Evolutionary conservation across 2,888 invertebrate species (phyloP), one percentile per base, ranked within the genome.

Genomic region (Dryomyza anilis): DNA sequence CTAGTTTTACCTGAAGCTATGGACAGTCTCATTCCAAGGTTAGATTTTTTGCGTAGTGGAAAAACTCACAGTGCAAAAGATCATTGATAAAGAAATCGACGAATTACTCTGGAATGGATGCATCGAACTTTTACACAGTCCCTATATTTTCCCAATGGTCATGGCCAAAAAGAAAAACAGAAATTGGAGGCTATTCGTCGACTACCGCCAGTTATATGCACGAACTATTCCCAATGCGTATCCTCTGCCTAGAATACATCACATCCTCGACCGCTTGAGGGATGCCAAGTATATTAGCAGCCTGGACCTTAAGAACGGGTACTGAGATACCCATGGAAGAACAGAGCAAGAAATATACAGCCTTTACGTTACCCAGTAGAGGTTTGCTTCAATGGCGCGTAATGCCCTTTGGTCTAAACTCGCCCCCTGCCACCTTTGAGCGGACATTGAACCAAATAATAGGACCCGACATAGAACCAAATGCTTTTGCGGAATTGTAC

Each of bases 401-500:
- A 3, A 33, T 53, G 53, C 53, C 30, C 5, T 53, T 53, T 21
- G 53, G 53, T 6, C 53, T 53, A 5, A 12, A 53, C 16, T 53
- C 53, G 19, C 30, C 53, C 7, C 53, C 53, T 7, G 30, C 53
- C 10, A 55, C 55, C 10, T 55, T 55, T 21, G 33, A 55, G n/a
- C n/a, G 55, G 3, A 33, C 33, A 6, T 30, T 55, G 2, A 33
- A 55, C 14, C 2, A 8, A 12, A 33, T 55, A 10, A 33, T 55
- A 2, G 27, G 50, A 12, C 25, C 50, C 25, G 50, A 50, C 1
- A 12, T 50, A n/a, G 50, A 50, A 50, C 50, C 50, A 3, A 3
- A 50, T 50, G 50, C 50, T 12, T 27, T 50, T 25, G 50, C 50
- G 10, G 10, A 50, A 7, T 12, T 55, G 10, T 30, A 55, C 30